Conservation (phyloP, 2,113 vertebrate genomes). For the Nesospiza acunhae region DNA sequence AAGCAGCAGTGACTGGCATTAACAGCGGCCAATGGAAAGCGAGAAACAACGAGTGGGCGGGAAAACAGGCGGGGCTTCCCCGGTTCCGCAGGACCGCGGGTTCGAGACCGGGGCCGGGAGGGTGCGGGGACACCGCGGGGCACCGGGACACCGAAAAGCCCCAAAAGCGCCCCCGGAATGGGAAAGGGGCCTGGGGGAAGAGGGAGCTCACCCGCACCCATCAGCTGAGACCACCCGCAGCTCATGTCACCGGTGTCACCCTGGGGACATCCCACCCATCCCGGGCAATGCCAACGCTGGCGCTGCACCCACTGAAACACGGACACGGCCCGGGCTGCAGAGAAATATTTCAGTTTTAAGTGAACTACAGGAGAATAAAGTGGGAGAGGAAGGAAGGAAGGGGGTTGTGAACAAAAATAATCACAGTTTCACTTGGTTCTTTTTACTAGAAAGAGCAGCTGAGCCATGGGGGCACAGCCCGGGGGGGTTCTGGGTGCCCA, state of each 20-base stretch:
- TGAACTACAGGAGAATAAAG: neutral
- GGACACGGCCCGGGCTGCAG: neutral
- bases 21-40: fast-evolving
- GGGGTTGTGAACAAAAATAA: neutral
- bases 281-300: neutral
- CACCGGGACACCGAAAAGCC: too few relatives aligned
- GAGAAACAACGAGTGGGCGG: fast-evolving
- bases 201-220: neutral
- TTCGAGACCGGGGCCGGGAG: neutral
- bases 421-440: neutral
- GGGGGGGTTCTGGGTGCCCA: neutral
- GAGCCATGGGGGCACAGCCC: fast-evolving
- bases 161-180: too few relatives aligned
- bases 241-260: neutral
- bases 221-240: neutral
- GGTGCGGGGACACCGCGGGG: neutral
- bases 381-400: neutral
- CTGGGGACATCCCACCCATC: neutral
- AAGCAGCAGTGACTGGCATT: fast-evolving
- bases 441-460: neutral
- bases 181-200: too few relatives aligned
- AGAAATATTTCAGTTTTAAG: neutral
- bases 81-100: fast-evolving
- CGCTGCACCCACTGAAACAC: neutral
- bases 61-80: fast-evolving